Evolutionary conservation across 2,888 invertebrate species (phyloP).

Genomic region (Cancer borealis): DNA sequence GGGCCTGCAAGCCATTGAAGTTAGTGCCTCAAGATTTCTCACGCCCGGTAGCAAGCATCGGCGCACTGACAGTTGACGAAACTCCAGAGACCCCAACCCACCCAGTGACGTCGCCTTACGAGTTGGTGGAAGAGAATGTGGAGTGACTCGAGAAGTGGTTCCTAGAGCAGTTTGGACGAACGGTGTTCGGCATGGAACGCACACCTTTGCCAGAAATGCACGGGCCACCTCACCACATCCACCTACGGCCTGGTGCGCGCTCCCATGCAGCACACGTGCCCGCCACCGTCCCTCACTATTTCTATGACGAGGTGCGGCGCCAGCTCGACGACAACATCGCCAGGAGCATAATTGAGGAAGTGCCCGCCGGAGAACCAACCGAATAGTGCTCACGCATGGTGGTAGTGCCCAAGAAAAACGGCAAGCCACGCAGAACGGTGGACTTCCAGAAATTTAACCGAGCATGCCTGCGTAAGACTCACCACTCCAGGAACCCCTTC

Average conservation of each 20-base stretch:
- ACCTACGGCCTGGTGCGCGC: background rate
- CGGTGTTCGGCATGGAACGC: constrained; percentile 43
- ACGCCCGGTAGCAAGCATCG: constrained; percentile 1
- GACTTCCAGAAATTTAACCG: constrained; percentile 50
- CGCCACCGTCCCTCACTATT: constrained; percentile 16
- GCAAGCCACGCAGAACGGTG: constrained; percentile 46
- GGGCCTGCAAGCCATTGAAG: constrained; percentile 45
- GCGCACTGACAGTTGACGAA: background rate
- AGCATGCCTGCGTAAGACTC: background rate
- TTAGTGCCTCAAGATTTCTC: constrained; percentile 37
- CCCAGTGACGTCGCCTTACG: constrained; percentile 24
- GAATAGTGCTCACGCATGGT: constrained; percentile 59
- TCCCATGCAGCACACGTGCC: constrained; percentile 9
- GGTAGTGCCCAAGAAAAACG: constrained; percentile 59
- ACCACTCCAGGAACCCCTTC: background rate
- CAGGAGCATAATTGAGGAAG: constrained; percentile 4
- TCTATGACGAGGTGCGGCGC: constrained; percentile 36
- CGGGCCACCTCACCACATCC: constrained; percentile 27
- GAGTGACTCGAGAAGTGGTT: constrained; percentile 47
- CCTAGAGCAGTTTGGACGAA: constrained; percentile 33
- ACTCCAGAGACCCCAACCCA: background rate
- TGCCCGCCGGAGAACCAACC: constrained; percentile 41
- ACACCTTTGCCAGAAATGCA: constrained; percentile 21
- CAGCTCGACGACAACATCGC: constrained; percentile 38
- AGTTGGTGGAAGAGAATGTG: constrained; percentile 49